Conservation (phyloP, 2,888 invertebrate species). For the Meta bourneti region DNA sequence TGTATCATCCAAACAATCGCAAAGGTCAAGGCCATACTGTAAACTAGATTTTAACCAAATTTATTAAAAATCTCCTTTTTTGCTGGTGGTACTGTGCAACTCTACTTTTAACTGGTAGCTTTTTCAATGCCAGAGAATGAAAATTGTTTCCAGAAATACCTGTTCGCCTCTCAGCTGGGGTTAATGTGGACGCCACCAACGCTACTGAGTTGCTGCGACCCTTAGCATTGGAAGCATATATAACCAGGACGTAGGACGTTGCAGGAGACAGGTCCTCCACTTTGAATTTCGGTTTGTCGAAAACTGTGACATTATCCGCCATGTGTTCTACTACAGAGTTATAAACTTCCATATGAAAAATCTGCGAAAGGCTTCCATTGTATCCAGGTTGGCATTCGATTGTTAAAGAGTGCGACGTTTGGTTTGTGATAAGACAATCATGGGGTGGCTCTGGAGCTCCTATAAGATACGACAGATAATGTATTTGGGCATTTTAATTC, state of each 20-base stretch:
- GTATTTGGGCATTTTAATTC: too few relatives aligned
- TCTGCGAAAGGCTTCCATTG: constrained; percentile 60
- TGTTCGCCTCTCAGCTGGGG: constrained; percentile 58
- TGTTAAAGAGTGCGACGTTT: constrained; percentile 16
- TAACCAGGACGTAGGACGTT: constrained; percentile 74
- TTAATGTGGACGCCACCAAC: constrained; percentile 69
- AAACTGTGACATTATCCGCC: constrained; percentile 67
- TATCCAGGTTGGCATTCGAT: constrained; percentile 54
- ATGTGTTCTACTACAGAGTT: constrained; percentile 60
- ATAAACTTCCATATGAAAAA: constrained; percentile 66
- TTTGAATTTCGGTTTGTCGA: constrained; percentile 71
- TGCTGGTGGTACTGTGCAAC: too few relatives aligned
- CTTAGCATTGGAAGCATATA: constrained; percentile 77
- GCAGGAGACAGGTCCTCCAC: constrained; percentile 70
- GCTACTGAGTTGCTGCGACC: constrained; percentile 76
- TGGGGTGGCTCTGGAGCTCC: constrained; percentile 65
- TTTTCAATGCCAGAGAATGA: too few relatives aligned
- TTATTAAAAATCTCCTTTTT: too few relatives aligned
- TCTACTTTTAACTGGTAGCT: too few relatives aligned
- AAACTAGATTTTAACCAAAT: too few relatives aligned
- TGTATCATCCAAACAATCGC: too few relatives aligned
- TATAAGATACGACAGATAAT: neutral
- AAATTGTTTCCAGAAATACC: constrained; percentile 23
- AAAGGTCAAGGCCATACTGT: too few relatives aligned
- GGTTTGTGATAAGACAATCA: constrained; percentile 58